A percentile compares a stretch with the other conserved stretches of the same genome.
Evolutionary conservation across 1,140 invertebrate genomes (phyloP).

Genomic region (Hydropsyche tenuis): DNA sequence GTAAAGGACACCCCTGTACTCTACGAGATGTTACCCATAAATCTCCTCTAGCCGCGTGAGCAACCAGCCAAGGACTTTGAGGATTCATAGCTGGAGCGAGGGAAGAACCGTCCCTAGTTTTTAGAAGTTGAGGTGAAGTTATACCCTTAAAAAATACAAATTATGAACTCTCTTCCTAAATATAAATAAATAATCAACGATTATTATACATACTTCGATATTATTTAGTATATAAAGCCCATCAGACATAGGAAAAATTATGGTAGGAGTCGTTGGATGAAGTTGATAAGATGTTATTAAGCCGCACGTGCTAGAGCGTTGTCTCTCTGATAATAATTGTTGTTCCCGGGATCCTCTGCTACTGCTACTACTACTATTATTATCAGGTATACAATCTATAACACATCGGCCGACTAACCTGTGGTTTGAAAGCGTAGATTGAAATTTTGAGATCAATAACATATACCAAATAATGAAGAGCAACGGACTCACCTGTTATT

Average conservation of each 20-base stretch:
- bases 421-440: slow-evolving; percentile 14
- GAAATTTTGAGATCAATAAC: not conserved
- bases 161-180: slow-evolving; percentile 63
- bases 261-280: slow-evolving; percentile 77
- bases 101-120: slow-evolving; percentile 66
- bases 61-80: slow-evolving; percentile 82
- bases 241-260: slow-evolving; percentile 90
- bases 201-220: slow-evolving; percentile 50
- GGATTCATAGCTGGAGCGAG: slow-evolving; percentile 93
- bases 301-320: slow-evolving; percentile 88
- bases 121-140: slow-evolving; percentile 19
- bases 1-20: slow-evolving; percentile 61
- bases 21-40: slow-evolving; percentile 85
- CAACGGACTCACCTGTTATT: slow-evolving; percentile 55
- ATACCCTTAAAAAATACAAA: slow-evolving; percentile 63
- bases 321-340: slow-evolving; percentile 88
- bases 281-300: slow-evolving; percentile 90
- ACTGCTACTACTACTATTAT: slow-evolving; percentile 56
- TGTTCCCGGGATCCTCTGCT: slow-evolving; percentile 78
- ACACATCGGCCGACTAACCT: slow-evolving; percentile 58
- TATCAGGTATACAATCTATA: slow-evolving; percentile 52
- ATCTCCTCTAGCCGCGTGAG: slow-evolving; percentile 90
- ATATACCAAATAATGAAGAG: not conserved
- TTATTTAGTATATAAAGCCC: slow-evolving; percentile 70
- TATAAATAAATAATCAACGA: slow-evolving; percentile 47